Conservation (phyloP, 2,888 invertebrate genomes). For the Gari tellinella region DNA sequence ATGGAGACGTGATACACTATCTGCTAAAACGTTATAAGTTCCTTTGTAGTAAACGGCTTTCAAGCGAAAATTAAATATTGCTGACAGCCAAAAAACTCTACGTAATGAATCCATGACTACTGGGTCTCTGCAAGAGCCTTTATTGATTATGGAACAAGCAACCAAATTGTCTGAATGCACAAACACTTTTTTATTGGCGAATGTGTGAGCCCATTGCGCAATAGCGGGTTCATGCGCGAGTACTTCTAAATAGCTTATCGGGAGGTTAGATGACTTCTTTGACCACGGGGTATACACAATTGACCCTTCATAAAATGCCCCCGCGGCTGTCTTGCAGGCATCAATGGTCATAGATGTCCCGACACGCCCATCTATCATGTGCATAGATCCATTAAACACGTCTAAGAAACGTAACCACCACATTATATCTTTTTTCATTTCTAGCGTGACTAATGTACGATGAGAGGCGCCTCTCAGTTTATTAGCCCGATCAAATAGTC, state of each 20-base stretch:
- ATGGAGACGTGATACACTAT: constrained; percentile 26
- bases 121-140: constrained; percentile 23
- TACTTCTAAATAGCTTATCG: constrained; percentile 29
- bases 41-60: constrained; percentile 27
- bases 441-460: too few species aligned
- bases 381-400: too few species aligned
- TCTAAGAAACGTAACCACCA: too few species aligned
- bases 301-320: too few species aligned
- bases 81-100: constrained; percentile 29
- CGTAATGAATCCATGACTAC: constrained; percentile 26
- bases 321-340: too few species aligned
- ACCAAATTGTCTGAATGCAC: constrained; percentile 33
- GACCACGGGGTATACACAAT: too few species aligned
- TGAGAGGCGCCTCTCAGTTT: too few species aligned
- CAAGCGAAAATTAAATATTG: constrained; percentile 24
- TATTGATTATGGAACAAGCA: constrained; percentile 36
- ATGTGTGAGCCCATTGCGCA: constrained; percentile 9
- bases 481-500: too few species aligned
- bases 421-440: too few species aligned
- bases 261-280: constrained; percentile 2
- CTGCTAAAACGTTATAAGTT: constrained; percentile 18
- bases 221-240: constrained; percentile 17
- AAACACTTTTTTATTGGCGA: constrained; percentile 25
- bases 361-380: too few species aligned
- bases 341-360: too few species aligned